phyloP scores from a whole-genome alignment of 1,140 invertebrate species.

The Conus ventricosus region DNA sequence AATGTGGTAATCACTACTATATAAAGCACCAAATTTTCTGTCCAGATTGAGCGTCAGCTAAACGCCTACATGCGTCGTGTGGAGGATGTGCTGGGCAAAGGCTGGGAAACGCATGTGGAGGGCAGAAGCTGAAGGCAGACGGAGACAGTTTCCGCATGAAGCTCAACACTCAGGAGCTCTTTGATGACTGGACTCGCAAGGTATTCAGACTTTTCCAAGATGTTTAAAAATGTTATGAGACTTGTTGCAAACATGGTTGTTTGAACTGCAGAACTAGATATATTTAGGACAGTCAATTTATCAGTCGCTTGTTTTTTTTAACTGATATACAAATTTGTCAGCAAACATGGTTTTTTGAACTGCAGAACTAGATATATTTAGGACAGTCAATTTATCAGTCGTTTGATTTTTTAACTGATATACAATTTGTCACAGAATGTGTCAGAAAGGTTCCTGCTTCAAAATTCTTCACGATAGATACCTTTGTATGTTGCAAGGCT shows the following conservation, averaged over 20 bases:
- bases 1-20: too few species aligned
- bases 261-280: background rate
- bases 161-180: slow-evolving; percentile 96
- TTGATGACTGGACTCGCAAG: slow-evolving; percentile 93
- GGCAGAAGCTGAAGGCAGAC: slow-evolving; percentile 97
- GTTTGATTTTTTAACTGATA: too few species aligned
- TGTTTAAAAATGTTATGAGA: background rate
- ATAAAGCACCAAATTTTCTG: background rate
- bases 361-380: too few species aligned
- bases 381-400: too few species aligned
- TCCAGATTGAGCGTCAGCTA: slow-evolving; percentile 94
- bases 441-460: too few species aligned
- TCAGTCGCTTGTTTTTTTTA: too few species aligned
- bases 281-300: too few species aligned
- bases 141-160: slow-evolving; percentile 98
- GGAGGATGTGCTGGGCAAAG: slow-evolving; percentile 97
- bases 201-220: slow-evolving; percentile 42
- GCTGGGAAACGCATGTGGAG: slow-evolving; percentile 99
- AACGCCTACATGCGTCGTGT: slow-evolving; percentile 96
- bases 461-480: too few species aligned
- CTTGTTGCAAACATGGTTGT: background rate
- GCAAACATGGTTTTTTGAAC: background rate
- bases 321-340: too few species aligned
- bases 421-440: too few species aligned
- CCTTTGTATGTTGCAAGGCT: too few species aligned